These are phyloP conservation scores for Agelastica alni DNA, from an alignment of 2,888 invertebrate species.

Conservation along the genomic window DNA sequence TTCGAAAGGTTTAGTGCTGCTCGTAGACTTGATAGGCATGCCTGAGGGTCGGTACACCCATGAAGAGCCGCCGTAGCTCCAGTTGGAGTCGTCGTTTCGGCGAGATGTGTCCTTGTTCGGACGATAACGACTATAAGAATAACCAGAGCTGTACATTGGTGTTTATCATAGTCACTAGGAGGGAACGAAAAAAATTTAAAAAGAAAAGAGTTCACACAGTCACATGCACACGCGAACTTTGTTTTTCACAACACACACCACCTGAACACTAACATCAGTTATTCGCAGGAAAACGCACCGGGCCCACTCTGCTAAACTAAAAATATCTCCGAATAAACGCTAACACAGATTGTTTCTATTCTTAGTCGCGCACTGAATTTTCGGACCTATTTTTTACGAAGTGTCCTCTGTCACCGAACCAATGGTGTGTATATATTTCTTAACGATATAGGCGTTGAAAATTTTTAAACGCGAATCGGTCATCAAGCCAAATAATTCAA, in stretches of 20 bases:
- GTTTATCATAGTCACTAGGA: conserved; percentile 23
- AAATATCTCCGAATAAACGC: conserved; percentile 59
- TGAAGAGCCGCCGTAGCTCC: conserved; percentile 27
- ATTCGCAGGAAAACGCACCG: conserved; percentile 32
- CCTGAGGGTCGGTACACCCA: conserved; percentile 32
- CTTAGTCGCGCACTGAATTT: conserved; percentile 40
- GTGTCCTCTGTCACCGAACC: no score
- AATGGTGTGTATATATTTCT: no score
- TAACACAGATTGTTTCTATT: conserved; percentile 40
- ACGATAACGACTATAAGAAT: conserved; percentile 51
- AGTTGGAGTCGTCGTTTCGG: conserved; percentile 26
- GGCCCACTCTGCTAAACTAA: conserved; percentile 65
- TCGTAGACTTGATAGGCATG: conserved; percentile 31
- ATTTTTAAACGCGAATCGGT: no score
- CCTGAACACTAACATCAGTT: conserved; percentile 26
- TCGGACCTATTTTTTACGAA: conserved; percentile 29
- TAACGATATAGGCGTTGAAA: no score
- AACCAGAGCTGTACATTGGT: conserved; percentile 47
- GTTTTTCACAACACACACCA: conserved; percentile 23
- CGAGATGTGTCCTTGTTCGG: conserved; percentile 48
- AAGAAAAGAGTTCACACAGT: no score
- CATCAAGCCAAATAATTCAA: no score
- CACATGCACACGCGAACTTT: conserved; percentile 15
- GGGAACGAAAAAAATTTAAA: no score
- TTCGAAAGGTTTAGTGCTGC: conserved; percentile 34